Evolutionary conservation across 2,888 invertebrate genomes (phyloP).

Genomic region (Drosophila mettleri): DNA sequence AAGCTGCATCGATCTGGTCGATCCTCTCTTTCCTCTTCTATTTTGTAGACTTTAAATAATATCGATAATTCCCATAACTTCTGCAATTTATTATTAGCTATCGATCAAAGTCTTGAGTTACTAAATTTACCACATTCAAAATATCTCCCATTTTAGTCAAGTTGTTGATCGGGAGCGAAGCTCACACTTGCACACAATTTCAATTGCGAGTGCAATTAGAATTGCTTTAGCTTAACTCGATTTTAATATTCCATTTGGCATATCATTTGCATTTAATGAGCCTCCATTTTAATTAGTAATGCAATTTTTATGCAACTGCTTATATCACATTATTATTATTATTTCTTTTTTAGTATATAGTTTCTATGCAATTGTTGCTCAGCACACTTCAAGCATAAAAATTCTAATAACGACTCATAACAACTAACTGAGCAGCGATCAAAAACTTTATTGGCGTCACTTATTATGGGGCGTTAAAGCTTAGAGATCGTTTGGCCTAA

Average conservation of each 20-base stretch:
- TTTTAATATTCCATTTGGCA: slow-evolving; percentile 12
- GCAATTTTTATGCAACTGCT: slow-evolving; percentile 18
- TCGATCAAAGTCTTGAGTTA: neutral
- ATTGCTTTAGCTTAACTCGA: slow-evolving; percentile 7
- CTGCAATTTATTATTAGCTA: neutral
- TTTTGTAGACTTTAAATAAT: no score
- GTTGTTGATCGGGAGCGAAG: neutral
- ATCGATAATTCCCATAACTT: neutral
- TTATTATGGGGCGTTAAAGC: neutral
- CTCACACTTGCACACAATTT: slow-evolving; percentile 18
- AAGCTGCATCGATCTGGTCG: no score
- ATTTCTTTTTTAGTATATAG: neutral
- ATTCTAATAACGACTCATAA: neutral
- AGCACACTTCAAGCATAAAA: neutral
- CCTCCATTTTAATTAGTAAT: slow-evolving; percentile 33
- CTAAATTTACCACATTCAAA: no score
- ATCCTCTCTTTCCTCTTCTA: no score
- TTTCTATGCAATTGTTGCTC: neutral
- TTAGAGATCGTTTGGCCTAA: neutral
- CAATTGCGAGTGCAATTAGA: slow-evolving; percentile 22
- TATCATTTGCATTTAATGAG: slow-evolving; percentile 68
- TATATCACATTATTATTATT: neutral
- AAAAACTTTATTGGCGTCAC: neutral
- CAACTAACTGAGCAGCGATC: neutral
- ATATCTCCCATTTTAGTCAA: neutral